phyloP scores from a whole-genome alignment of 2,888 invertebrate genomes.

The Drosophila paracracens region DNA sequence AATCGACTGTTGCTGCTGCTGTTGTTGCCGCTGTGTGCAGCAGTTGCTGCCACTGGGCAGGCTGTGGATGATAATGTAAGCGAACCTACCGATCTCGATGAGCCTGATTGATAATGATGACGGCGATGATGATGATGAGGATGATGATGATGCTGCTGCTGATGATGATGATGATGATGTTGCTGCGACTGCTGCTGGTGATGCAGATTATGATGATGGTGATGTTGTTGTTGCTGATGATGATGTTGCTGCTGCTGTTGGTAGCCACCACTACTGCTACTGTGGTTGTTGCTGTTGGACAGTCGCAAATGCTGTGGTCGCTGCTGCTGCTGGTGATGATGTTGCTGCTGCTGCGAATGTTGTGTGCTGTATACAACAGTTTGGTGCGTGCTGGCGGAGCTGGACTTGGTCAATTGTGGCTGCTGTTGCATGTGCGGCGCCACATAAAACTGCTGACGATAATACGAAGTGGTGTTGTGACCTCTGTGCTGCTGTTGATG shows the following conservation, averaged over 20 bases:
- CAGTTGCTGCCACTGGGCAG: slow-evolving; percentile 37
- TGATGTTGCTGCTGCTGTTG: slow-evolving; percentile 43
- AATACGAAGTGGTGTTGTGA: slow-evolving; percentile 62
- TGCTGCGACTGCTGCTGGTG: slow-evolving; percentile 62
- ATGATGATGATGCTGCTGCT: slow-evolving; percentile 57
- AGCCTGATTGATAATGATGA: slow-evolving; percentile 34
- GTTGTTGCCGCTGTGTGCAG: slow-evolving; percentile 18
- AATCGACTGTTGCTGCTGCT: slow-evolving; percentile 37
- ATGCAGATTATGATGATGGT: slow-evolving; percentile 68
- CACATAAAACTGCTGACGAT: slow-evolving; percentile 83
- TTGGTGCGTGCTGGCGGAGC: slow-evolving; percentile 40
- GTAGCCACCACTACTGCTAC: slow-evolving; percentile 28
- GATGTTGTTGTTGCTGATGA: slow-evolving; percentile 42
- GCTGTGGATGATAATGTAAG: slow-evolving; percentile 46
- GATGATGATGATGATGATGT: slow-evolving; percentile 29
- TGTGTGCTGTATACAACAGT: slow-evolving; percentile 50
- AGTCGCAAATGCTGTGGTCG: slow-evolving; percentile 62
- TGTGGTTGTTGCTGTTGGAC: slow-evolving; percentile 41
- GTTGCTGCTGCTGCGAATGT: slow-evolving; percentile 51
- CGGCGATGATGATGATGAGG: slow-evolving; percentile 51
- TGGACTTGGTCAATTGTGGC: slow-evolving; percentile 67
- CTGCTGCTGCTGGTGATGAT: slow-evolving; percentile 56
- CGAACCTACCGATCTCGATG: slow-evolving; percentile 49
- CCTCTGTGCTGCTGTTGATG: slow-evolving; percentile 36
- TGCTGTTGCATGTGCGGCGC: slow-evolving; percentile 82